A percentile compares a stretch with the other conserved stretches of the same genome.
phyloP scores from a whole-genome alignment of 2,797 vertebrate genomes.

The Octomys mimax region DNA sequence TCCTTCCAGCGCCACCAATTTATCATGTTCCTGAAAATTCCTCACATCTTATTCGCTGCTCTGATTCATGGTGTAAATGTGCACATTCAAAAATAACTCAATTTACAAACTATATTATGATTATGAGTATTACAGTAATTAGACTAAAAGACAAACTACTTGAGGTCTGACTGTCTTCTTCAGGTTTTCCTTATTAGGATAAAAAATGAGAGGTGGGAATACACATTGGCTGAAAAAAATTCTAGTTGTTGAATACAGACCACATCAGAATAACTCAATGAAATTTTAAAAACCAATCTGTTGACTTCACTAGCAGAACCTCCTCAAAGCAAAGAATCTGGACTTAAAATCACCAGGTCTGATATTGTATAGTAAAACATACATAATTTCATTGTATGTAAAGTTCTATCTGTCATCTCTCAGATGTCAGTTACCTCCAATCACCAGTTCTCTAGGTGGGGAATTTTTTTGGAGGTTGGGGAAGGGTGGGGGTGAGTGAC shows the following conservation, averaged over 20 bases:
- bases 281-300: background rate
- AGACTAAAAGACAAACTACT: background rate
- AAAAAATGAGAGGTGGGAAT: background rate
- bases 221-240: background rate
- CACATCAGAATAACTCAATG: conserved; percentile 40
- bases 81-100: conserved; percentile 48
- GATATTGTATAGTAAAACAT: conserved; percentile 22
- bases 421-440: background rate
- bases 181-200: background rate
- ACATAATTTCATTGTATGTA: conserved; percentile 33
- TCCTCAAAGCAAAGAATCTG: conserved; percentile 27
- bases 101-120: conserved; percentile 45
- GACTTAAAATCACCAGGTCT: conserved; percentile 8
- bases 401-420: background rate
- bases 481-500: background rate
- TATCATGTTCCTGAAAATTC: conserved; percentile 51
- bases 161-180: background rate
- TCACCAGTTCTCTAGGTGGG: background rate
- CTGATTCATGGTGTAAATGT: conserved; percentile 45
- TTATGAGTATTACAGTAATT: conserved; percentile 7
- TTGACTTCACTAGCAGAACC: background rate
- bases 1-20: background rate
- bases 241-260: background rate
- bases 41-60: conserved; percentile 39
- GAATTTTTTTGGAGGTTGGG: background rate